phyloP scores from a whole-genome alignment of 1,140 invertebrate species.

The Diabrotica virgifera region DNA sequence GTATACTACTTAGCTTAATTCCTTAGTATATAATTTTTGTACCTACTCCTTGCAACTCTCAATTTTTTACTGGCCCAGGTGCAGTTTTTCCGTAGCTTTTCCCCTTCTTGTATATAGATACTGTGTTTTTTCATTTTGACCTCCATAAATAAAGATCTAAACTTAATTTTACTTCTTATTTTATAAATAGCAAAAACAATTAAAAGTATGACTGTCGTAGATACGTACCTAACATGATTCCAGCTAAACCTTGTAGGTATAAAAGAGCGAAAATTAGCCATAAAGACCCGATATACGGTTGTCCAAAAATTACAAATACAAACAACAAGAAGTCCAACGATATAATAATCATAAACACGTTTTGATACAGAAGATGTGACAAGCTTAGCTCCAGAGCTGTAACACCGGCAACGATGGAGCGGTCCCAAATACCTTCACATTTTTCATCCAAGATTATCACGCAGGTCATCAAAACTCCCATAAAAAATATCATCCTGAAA shows the following conservation, averaged over 20 bases:
- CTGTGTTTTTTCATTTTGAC: too few species aligned
- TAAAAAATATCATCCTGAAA: conserved; percentile 67
- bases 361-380: conserved; percentile 74
- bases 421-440: conserved; percentile 73
- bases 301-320: conserved; percentile 50
- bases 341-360: conserved; percentile 63
- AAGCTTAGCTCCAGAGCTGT: conserved; percentile 54
- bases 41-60: too few species aligned
- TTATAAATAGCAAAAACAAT: too few species aligned
- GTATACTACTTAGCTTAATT: too few species aligned
- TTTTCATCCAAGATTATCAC: conserved; percentile 78
- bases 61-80: too few species aligned
- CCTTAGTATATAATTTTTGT: too few species aligned
- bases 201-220: too few species aligned
- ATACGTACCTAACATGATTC: conserved; percentile 41
- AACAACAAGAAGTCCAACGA: conserved; percentile 54
- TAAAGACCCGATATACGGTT: conserved; percentile 48
- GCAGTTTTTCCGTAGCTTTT: too few species aligned
- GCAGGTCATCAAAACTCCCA: conserved; percentile 74
- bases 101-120: too few species aligned
- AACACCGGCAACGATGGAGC: conserved; percentile 71
- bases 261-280: conserved; percentile 27
- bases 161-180: too few species aligned
- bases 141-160: too few species aligned
- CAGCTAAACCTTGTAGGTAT: conserved; percentile 51